These are phyloP conservation scores for Leptodactylus fuscus DNA, from an alignment of 2,113 vertebrate genomes.

Conservation along the genomic window DNA sequence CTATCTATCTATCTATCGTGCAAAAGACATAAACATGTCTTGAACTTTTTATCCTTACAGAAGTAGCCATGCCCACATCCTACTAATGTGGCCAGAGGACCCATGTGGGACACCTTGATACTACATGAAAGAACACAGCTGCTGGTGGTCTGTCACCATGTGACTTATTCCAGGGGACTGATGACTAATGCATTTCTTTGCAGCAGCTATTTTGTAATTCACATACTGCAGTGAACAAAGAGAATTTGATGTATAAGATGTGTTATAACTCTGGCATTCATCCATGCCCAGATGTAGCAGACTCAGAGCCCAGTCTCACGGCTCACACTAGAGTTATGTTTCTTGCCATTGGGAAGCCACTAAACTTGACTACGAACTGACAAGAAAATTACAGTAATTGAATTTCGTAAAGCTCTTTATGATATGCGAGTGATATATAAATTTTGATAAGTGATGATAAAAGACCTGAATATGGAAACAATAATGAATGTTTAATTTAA, in stretches of 20 bases:
- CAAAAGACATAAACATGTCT: too few species aligned
- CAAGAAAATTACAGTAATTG: neutral
- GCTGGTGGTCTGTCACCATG: neutral
- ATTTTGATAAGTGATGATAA: neutral
- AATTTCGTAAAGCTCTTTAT: neutral
- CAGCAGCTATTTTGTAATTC: neutral
- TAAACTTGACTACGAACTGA: neutral
- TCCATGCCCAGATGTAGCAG: neutral
- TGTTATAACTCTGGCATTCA: slow-evolving; percentile 2
- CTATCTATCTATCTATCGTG: too few species aligned
- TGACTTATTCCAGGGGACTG: neutral
- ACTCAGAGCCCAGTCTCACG: neutral
- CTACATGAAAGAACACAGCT: too few species aligned
- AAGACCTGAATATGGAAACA: neutral
- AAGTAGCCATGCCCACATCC: too few species aligned
- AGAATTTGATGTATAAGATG: slow-evolving; percentile 19
- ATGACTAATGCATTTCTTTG: slow-evolving; percentile 27
- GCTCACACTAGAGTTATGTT: neutral
- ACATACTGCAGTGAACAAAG: slow-evolving; percentile 11
- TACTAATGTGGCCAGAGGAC: too few species aligned
- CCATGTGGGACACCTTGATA: too few species aligned
- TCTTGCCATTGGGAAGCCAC: neutral
- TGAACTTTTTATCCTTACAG: too few species aligned
- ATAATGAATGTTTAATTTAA: too few species aligned
- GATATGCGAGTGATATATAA: neutral